Evolutionary conservation across 2,888 invertebrate species (phyloP), one percentile per base, ranked within the genome.

Genomic region (Melanotus villosus): DNA sequence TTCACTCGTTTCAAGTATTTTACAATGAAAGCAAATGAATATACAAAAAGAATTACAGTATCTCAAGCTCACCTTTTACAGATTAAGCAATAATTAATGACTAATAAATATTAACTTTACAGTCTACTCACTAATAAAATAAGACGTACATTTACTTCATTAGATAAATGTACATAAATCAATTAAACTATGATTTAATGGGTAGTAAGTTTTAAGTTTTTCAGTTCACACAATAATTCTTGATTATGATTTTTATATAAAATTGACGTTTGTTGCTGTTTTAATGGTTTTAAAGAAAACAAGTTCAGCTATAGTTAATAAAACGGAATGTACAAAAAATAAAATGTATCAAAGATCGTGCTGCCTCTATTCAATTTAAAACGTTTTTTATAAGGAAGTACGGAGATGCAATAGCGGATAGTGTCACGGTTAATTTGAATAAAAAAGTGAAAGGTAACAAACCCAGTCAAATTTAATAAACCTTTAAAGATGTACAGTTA

Each of bases 401-500:
- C 9, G 6, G 38, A 12, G 7, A 18, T 16, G 5, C 3, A 6
- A 14, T 41, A 18, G n/a, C 16, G 6, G 41, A 47, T 23, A 18
- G 16, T 32, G 34, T 18, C 52, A 50, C 26, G 32, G 16, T 32
- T 32, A 50, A 52, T 18, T 32, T 32, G 34, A 30, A 52, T 52
- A 56, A 56, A 56, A 56, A 56, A 56, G 56, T 36, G 56, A 56
- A 56, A 56, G 56, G 56, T 56, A 52, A 56, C 38, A 38, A 38
- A 38, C 38, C 23, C 21, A 56, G 21, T 21, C 56, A 56, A 56
- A 56, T 36, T 56, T 56, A 38, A 52, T 52, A 52, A 52, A 52
- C 52, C 52, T 47, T 32, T 18, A 16, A 18, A 52, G 23, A 32
- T 38, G n/a, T n/a, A 63, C 63, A 63, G 63, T 63, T 63, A 62